Evolutionary conservation across 2,888 invertebrate genomes (phyloP).

Genomic region (Altica lythri): DNA sequence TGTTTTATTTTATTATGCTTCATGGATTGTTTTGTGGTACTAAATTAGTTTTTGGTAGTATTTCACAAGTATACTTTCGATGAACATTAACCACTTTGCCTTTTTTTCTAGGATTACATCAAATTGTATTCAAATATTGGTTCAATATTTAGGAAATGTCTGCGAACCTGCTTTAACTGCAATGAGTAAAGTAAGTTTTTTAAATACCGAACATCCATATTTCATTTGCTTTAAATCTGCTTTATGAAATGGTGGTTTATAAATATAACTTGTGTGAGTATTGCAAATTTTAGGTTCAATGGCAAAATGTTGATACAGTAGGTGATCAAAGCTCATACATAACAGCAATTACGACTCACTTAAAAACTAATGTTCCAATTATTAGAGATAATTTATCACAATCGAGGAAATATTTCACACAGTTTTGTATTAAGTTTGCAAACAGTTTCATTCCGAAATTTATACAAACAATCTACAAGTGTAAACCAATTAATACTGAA

Average conservation of each 20-base stretch:
- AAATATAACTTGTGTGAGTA: background rate
- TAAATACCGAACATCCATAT: background rate
- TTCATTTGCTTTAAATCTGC: background rate
- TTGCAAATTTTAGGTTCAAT: conserved; percentile 80
- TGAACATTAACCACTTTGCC: no score
- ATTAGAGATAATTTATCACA: conserved; percentile 87
- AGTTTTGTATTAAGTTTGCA: conserved; percentile 95
- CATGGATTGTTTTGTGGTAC: no score
- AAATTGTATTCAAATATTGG: conserved; percentile 88
- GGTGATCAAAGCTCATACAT: conserved; percentile 98
- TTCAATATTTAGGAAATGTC: conserved; percentile 90
- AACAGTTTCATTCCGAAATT: conserved; percentile 95
- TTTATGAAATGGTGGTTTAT: background rate
- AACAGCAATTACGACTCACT: conserved; percentile 82
- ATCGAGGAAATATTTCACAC: conserved; percentile 96
- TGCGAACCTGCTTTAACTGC: conserved; percentile 92
- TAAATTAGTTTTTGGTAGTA: no score
- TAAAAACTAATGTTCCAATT: conserved; percentile 86
- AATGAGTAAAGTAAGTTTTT: conserved; percentile 78
- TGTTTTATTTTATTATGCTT: no score
- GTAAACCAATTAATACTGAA: conserved; percentile 84
- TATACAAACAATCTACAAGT: conserved; percentile 87
- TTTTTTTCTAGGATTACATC: conserved; percentile 68
- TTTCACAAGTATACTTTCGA: no score
- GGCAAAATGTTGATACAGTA: conserved; percentile 91